Percentiles rank a stretch among this genome's conserved stretches.
phyloP scores from a whole-genome alignment of 2,888 invertebrate genomes.

The Acanthacorydalis orientalis region DNA sequence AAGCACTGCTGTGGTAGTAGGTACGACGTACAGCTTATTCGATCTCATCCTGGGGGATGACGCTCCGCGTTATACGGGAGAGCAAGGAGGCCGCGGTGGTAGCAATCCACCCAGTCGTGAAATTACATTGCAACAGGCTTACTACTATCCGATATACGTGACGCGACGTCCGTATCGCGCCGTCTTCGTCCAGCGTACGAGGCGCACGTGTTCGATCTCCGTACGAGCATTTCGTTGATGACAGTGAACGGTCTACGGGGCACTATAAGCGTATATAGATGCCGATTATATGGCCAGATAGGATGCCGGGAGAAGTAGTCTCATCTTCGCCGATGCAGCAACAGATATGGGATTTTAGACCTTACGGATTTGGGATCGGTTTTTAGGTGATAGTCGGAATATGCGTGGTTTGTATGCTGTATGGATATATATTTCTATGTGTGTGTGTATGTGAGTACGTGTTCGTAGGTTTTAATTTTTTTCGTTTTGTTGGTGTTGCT shows the following conservation, averaged over 20 bases:
- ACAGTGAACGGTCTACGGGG: background rate
- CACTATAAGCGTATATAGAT: slow-evolving; percentile 1
- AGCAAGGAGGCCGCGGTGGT: too few relatives aligned
- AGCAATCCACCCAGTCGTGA: slow-evolving; percentile 8
- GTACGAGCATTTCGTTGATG: background rate
- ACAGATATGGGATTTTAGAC: background rate
- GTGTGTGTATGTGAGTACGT: background rate
- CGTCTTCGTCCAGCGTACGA: background rate
- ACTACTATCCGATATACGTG: background rate
- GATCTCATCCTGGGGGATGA: slow-evolving; percentile 4
- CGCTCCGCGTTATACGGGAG: background rate
- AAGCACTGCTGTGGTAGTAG: too few relatives aligned
- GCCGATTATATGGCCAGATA: slow-evolving; percentile 5
- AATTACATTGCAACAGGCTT: slow-evolving; percentile 10
- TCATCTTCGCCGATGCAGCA: slow-evolving; percentile 1
- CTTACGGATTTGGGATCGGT: background rate
- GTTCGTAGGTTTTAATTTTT: too few relatives aligned
- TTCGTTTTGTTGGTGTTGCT: too few relatives aligned
- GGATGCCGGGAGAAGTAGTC: background rate
- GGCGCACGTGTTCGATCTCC: background rate
- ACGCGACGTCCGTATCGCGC: background rate
- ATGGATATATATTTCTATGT: background rate
- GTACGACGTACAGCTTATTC: background rate
- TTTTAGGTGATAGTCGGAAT: background rate
- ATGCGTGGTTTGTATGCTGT: too few relatives aligned